These are phyloP conservation scores for Euphydryas editha DNA, from an alignment of 2,888 invertebrate genomes.

Conservation along the genomic window DNA sequence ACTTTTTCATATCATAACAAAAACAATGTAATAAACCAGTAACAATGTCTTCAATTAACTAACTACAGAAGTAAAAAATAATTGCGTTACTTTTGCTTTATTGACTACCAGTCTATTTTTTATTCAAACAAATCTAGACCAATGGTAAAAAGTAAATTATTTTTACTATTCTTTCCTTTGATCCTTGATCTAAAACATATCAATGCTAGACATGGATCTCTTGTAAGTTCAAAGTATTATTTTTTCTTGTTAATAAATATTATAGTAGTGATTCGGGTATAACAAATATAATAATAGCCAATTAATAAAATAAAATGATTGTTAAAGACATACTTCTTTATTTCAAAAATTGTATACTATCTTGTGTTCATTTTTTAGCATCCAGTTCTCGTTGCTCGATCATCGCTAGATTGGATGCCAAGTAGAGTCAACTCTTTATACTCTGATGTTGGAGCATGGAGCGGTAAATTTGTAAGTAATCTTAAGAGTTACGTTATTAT, in stretches of 20 bases:
- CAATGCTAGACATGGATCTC: conserved; percentile 42
- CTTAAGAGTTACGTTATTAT: background rate
- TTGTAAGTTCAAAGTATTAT: conserved; percentile 35
- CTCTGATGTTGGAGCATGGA: conserved; percentile 80
- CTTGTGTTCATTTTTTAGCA: conserved; percentile 56
- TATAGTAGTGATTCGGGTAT: too few species aligned
- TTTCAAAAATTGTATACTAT: too few species aligned
- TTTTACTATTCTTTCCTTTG: conserved; percentile 2
- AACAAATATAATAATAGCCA: background rate
- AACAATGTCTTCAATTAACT: background rate
- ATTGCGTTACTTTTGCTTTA: background rate
- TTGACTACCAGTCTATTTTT: background rate
- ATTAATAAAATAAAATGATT: background rate
- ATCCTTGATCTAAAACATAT: conserved; percentile 33
- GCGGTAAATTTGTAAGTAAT: conserved; percentile 74
- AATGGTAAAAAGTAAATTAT: background rate
- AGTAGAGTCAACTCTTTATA: conserved; percentile 77
- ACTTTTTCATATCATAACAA: background rate
- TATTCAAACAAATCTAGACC: background rate
- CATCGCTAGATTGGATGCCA: conserved; percentile 78
- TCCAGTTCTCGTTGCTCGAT: conserved; percentile 73
- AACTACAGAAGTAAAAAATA: background rate
- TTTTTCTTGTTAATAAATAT: background rate
- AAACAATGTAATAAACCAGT: background rate
- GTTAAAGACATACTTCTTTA: too few species aligned